Evolutionary conservation across 2,113 vertebrate genomes (phyloP).

Genomic region (Monopterus albus): DNA sequence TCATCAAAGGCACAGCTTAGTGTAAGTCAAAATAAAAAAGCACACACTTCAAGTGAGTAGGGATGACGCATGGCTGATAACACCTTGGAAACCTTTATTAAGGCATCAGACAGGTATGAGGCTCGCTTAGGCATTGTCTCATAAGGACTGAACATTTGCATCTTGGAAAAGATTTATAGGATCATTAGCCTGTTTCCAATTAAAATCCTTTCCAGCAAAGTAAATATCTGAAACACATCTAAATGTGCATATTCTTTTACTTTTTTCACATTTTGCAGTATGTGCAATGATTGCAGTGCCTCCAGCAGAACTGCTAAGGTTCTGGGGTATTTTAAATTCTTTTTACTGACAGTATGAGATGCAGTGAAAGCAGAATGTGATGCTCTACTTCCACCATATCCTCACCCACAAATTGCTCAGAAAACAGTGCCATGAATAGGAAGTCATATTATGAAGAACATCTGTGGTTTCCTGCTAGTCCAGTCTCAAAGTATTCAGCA

Average conservation of each 20-base stretch:
- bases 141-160: neutral
- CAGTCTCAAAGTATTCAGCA: neutral
- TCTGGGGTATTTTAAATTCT: too few species aligned
- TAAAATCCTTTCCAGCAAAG: neutral
- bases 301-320: neutral
- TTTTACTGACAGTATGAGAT: neutral
- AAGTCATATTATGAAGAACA: neutral
- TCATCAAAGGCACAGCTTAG: slow-evolving; percentile 1
- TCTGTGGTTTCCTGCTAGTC: slow-evolving; percentile 7
- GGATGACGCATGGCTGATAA: neutral
- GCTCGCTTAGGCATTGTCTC: neutral
- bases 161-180: neutral
- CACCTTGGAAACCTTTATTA: neutral
- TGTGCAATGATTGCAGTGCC: neutral
- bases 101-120: neutral
- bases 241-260: too few species aligned
- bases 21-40: slow-evolving; percentile 3
- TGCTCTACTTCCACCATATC: neutral
- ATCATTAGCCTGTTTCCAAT: neutral
- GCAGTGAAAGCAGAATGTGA: neutral
- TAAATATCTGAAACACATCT: neutral
- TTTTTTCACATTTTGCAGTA: too few species aligned
- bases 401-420: neutral
- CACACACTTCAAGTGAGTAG: neutral
- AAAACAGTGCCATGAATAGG: neutral